Conservation (phyloP, 2,113 vertebrate genomes). For the Marcusenius ussheri region DNA sequence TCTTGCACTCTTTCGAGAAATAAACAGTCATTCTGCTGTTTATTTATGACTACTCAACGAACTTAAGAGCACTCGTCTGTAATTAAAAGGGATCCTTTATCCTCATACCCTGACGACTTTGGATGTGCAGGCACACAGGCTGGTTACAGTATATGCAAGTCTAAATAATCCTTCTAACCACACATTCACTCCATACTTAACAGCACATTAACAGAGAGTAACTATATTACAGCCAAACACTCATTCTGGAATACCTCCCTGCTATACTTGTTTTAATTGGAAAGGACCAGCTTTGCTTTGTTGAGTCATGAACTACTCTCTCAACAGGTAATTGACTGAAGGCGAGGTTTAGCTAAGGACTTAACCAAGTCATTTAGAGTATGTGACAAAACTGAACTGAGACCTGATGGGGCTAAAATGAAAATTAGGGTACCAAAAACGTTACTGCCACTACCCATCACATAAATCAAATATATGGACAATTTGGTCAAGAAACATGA, state of each 20-base stretch:
- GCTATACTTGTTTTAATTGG: not conserved
- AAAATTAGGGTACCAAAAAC: not conserved
- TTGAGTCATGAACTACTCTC: not conserved
- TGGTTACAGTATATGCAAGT: not conserved
- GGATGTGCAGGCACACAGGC: not conserved
- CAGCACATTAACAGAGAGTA: not conserved
- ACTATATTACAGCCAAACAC: not conserved
- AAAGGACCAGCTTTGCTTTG: not conserved
- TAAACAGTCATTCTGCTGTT: not conserved
- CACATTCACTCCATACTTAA: not conserved
- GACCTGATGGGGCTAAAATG: not conserved
- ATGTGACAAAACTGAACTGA: not conserved
- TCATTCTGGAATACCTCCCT: not conserved
- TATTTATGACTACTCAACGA: not conserved
- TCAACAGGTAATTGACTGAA: not conserved
- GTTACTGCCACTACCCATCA: not conserved
- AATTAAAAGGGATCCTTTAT: not conserved
- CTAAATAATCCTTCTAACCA: conserved; percentile 9
- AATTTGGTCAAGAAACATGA: not conserved
- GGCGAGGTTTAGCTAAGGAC: not conserved
- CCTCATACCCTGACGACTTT: not conserved
- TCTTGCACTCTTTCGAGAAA: not conserved
- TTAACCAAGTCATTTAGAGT: not conserved
- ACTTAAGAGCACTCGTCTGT: not conserved
- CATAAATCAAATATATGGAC: not conserved